Evolutionary conservation across 2,888 invertebrate genomes (phyloP), one percentile per base, ranked within the genome.

Genomic region (Hirtodrosophila alboralis): DNA sequence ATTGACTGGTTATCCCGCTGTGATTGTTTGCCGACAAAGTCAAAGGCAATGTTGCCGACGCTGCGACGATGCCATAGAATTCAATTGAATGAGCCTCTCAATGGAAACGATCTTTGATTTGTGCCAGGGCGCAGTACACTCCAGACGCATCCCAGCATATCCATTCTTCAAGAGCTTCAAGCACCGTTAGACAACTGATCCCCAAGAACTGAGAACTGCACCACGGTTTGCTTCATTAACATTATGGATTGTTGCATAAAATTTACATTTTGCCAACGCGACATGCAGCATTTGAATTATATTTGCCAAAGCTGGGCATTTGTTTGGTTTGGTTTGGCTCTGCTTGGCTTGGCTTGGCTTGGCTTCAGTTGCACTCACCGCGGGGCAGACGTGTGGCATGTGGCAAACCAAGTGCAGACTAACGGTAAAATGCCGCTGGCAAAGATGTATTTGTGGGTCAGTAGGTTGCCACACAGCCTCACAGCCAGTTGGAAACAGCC

Each of bases 1-100:
- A 33, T 54, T 49, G 69, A 49, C 28, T 61, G 48, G 28, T 7
- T 58, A 48, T 74, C 76, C 72, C 83, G 80, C 84, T 86, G 84
- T 61, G 53, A 51, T 38, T 77, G 59, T 62, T 66, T 72, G 86
- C 87, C 81, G 86, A 83, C 81, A 81, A 81, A 86, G 86, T 70
- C 86, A 85, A 85, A 78, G 79, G 66, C 85, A 86, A 60, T 48
- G 44, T 56, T 68, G 63, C 73, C 64, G 75, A 70, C 78, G n/a
- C n/a, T n/a, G n/a, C n/a, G n/a, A 31, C 44, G 53, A 54, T 48
- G 52, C 53, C 58, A 49, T 60, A 40, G 56, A 74, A 67, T 75
- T 81, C 83, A 86, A 81, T 86, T 84, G 73, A 73, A 41, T 58
- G 51, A 28, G 27, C 33, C n/a, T n/a, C n/a, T 53, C 37, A 37